Conservation (phyloP, 1,140 invertebrate species). For the Armadillidium nasatum region DNA sequence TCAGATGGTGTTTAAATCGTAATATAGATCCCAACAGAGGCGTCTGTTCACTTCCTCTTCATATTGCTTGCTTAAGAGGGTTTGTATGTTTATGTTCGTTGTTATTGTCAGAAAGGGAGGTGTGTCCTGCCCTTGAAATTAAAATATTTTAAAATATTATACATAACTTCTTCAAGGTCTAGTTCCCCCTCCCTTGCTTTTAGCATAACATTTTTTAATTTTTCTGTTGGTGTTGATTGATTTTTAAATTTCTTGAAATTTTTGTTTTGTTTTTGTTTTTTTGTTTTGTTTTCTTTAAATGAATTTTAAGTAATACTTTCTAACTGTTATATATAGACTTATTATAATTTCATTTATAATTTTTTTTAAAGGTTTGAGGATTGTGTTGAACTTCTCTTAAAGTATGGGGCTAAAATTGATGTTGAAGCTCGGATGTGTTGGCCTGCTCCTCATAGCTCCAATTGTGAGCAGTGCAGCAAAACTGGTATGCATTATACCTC, state of each 20-base stretch:
- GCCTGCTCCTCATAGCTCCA: conserved; percentile 64
- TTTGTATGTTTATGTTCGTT: conserved; percentile 36
- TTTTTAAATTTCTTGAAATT: too few species aligned
- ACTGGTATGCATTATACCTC: conserved; percentile 40
- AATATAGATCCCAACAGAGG: conserved; percentile 64
- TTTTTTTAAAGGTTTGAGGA: conserved; percentile 50
- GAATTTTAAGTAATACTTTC: conserved; percentile 10
- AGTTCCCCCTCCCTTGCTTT: too few species aligned
- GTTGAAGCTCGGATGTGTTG: conserved; percentile 59
- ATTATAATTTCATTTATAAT: too few species aligned
- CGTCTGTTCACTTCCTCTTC: conserved; percentile 65
- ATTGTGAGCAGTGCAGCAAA: conserved; percentile 63
- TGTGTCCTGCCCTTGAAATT: too few species aligned
- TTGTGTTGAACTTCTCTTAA: conserved; percentile 53
- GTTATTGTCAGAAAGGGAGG: too few species aligned
- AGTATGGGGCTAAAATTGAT: conserved; percentile 53
- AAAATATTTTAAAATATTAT: too few species aligned
- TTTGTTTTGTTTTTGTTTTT: too few species aligned
- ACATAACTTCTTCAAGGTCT: too few species aligned
- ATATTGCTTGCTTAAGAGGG: conserved; percentile 67
- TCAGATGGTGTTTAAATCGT: conserved; percentile 54
- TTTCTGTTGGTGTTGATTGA: too few species aligned
- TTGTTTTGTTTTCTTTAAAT: not conserved
- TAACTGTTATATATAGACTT: too few species aligned
- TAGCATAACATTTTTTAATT: too few species aligned